phyloP scores from a whole-genome alignment of 2,888 invertebrate species.

The Venusia cambrica region DNA sequence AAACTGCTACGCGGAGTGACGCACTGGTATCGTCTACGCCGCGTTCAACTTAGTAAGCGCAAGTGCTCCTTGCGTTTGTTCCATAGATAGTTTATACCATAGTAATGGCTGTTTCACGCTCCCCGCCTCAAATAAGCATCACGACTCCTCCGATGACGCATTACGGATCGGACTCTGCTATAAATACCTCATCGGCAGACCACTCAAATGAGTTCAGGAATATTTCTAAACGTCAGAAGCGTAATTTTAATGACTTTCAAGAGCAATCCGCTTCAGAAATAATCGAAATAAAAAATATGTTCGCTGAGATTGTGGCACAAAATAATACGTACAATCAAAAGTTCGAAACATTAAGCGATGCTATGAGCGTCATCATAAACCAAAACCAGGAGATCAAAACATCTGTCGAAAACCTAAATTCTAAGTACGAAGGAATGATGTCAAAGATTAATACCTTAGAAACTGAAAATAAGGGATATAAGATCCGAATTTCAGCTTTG shows the following conservation, averaged over 20 bases:
- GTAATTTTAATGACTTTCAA: not conserved
- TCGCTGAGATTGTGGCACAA: constrained; percentile 3
- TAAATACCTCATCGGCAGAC: constrained; percentile 1
- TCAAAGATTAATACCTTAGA: constrained; percentile 13
- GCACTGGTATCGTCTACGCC: not conserved
- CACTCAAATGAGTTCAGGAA: not conserved
- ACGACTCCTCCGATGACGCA: not conserved
- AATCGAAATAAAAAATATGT: constrained; percentile 1
- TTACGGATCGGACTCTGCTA: constrained; percentile 3
- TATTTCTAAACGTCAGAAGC: constrained; percentile 3
- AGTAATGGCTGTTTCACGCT: constrained; percentile 1
- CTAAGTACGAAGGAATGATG: constrained; percentile 12
- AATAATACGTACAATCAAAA: constrained; percentile 4
- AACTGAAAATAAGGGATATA: constrained; percentile 12
- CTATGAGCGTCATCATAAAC: not conserved
- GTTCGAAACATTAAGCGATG: constrained; percentile 1
- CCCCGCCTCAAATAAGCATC: not conserved
- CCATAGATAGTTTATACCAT: no score
- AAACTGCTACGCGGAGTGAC: not conserved
- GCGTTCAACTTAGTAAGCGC: not conserved
- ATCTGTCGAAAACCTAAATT: constrained; percentile 10
- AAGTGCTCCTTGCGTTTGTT: no score
- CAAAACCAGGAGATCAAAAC: constrained; percentile 21
- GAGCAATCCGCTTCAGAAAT: not conserved
- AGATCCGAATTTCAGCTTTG: constrained; percentile 3